Evolutionary conservation across 1,140 invertebrate genomes (phyloP).

Genomic region (Ips typographus): DNA sequence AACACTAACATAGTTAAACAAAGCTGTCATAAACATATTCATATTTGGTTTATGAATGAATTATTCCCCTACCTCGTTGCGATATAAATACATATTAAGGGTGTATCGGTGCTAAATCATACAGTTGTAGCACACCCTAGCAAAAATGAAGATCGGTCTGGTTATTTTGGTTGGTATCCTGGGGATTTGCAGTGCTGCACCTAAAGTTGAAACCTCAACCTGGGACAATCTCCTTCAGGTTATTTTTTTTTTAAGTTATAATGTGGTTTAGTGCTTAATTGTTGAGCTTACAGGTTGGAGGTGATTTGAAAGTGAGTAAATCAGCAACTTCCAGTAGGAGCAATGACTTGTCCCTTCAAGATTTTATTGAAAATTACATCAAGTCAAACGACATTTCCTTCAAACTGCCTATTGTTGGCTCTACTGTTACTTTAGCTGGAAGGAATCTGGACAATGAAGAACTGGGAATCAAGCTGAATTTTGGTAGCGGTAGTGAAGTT

Average conservation of each 20-base stretch:
- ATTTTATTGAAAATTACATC: constrained; percentile 68
- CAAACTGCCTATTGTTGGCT: constrained; percentile 67
- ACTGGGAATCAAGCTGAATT: constrained; percentile 69
- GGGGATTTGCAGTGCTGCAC: constrained; percentile 16
- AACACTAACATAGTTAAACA: not conserved
- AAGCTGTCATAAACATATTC: constrained; percentile 1
- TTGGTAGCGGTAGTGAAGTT: constrained; percentile 57
- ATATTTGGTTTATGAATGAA: constrained; percentile 10
- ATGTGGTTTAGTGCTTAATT: too few species aligned
- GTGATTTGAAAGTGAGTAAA: constrained; percentile 67
- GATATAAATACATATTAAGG: constrained; percentile 36
- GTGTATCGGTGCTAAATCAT: constrained; percentile 16
- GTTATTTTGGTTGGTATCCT: constrained; percentile 17
- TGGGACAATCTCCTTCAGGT: constrained; percentile 29
- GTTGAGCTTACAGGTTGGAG: constrained; percentile 50
- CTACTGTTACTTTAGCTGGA: constrained; percentile 70
- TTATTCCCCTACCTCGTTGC: constrained; percentile 28
- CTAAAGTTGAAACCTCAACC: constrained; percentile 27
- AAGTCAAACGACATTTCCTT: constrained; percentile 74
- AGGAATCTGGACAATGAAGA: constrained; percentile 72
- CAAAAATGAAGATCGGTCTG: constrained; percentile 11
- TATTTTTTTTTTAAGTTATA: not conserved
- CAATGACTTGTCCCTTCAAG: constrained; percentile 61
- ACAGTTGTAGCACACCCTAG: constrained; percentile 8
- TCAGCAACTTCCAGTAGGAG: constrained; percentile 64